Conservation (phyloP, 2,888 invertebrate genomes). For the Pachydiplax longipennis region DNA sequence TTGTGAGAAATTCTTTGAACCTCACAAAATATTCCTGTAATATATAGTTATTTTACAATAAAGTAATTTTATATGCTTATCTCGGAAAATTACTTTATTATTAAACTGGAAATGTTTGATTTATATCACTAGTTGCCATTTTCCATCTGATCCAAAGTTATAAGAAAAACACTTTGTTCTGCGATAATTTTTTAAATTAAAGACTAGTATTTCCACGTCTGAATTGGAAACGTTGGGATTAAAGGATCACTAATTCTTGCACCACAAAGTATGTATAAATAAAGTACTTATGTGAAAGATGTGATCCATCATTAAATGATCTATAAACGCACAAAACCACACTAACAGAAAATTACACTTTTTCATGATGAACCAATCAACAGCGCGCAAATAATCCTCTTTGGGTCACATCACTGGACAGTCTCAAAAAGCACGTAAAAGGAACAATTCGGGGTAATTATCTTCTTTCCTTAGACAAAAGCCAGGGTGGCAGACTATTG, state of each 20-base stretch:
- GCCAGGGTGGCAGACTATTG: background rate
- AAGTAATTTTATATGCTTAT: too few relatives aligned
- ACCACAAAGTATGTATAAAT: constrained; percentile 21
- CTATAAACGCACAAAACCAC: background rate
- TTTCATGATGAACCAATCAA: background rate
- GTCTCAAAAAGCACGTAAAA: background rate
- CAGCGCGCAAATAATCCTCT: background rate
- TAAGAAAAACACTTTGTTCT: background rate
- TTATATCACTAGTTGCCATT: background rate
- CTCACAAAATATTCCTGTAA: too few relatives aligned
- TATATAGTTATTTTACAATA: too few relatives aligned
- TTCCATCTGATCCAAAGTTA: background rate
- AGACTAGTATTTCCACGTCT: constrained; percentile 7
- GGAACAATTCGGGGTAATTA: background rate
- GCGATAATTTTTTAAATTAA: background rate
- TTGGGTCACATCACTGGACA: background rate
- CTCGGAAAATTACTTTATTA: background rate
- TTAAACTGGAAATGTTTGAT: background rate
- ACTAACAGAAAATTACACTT: background rate
- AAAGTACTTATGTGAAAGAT: background rate
- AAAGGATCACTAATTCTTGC: constrained; percentile 17
- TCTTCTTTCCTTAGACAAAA: background rate
- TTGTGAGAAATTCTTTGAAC: too few relatives aligned
- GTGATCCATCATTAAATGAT: background rate
- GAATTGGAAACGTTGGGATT: background rate